Conservation (phyloP, 1,140 invertebrate species). For the Euglossa dilemma region DNA sequence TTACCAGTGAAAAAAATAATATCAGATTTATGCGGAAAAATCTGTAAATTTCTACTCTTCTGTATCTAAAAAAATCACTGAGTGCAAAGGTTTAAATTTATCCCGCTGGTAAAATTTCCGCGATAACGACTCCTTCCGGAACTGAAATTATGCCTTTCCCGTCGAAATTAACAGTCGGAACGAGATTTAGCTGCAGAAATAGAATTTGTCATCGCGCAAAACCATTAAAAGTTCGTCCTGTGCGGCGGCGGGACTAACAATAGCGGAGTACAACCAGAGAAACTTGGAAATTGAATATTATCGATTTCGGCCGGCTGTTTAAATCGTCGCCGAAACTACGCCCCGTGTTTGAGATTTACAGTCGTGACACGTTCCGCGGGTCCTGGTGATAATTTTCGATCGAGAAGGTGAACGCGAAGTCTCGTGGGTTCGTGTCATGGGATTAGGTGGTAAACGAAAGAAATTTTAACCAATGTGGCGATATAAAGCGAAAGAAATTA, state of each 20-base stretch:
- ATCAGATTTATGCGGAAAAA: too few species aligned
- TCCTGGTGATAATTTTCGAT: not conserved
- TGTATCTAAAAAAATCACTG: too few species aligned
- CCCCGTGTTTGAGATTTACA: not conserved
- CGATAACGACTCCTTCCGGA: not conserved
- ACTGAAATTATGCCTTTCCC: not conserved
- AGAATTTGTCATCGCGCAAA: not conserved
- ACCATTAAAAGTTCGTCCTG: conserved; percentile 4
- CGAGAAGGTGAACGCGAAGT: not conserved
- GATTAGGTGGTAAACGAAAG: not conserved
- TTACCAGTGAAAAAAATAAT: too few species aligned
- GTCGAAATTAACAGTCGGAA: not conserved
- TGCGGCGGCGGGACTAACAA: not conserved
- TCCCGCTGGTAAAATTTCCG: not conserved
- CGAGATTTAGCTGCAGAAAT: not conserved
- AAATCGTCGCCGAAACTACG: not conserved
- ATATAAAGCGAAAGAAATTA: too few species aligned
- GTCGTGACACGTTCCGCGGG: not conserved
- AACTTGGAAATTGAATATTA: conserved; percentile 25
- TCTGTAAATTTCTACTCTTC: too few species aligned
- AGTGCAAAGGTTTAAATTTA: too few species aligned
- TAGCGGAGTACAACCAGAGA: not conserved
- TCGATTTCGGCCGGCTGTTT: conserved; percentile 9
- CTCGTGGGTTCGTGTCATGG: not conserved
- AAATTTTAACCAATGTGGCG: not conserved